Evolutionary conservation across 2,888 invertebrate genomes (phyloP).

Genomic region (Drosophila tripunctata): DNA sequence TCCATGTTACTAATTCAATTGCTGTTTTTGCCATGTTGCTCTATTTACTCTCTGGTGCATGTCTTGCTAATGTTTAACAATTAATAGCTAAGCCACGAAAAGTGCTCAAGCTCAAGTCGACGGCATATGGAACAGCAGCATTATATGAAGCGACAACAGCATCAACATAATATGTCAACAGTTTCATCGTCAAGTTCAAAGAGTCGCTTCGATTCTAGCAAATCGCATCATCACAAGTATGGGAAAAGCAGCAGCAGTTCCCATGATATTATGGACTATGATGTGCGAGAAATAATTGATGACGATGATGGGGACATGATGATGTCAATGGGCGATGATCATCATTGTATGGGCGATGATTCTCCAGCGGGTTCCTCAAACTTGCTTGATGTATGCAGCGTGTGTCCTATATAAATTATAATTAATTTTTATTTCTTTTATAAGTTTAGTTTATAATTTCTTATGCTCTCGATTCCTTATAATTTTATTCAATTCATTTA

Average conservation of each 20-base stretch:
- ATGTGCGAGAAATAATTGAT: conserved; percentile 68
- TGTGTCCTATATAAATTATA: background rate
- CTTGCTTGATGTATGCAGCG: conserved; percentile 75
- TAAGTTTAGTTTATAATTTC: conserved; percentile 27
- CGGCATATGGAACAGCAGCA: conserved; percentile 86
- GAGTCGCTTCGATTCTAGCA: conserved; percentile 52
- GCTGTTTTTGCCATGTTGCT: conserved; percentile 15
- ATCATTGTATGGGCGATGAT: conserved; percentile 75
- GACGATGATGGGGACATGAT: conserved; percentile 66
- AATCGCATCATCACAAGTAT: conserved; percentile 72
- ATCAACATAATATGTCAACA: conserved; percentile 39
- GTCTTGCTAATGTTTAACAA: conserved; percentile 50
- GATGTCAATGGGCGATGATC: conserved; percentile 61
- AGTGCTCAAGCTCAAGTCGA: conserved; percentile 64
- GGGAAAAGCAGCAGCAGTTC: conserved; percentile 71
- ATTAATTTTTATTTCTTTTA: conserved; percentile 13
- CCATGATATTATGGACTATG: conserved; percentile 75
- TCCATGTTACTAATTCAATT: conserved; percentile 15
- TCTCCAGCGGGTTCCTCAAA: conserved; percentile 78
- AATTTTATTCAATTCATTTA: background rate
- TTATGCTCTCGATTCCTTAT: background rate
- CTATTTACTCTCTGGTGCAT: conserved; percentile 39
- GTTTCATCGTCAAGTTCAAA: conserved; percentile 40
- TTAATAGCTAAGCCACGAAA: conserved; percentile 79
- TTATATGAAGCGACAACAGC: conserved; percentile 84